Evolutionary conservation across 2,113 vertebrate species (phyloP).

Genomic region (Xerus inauris): DNA sequence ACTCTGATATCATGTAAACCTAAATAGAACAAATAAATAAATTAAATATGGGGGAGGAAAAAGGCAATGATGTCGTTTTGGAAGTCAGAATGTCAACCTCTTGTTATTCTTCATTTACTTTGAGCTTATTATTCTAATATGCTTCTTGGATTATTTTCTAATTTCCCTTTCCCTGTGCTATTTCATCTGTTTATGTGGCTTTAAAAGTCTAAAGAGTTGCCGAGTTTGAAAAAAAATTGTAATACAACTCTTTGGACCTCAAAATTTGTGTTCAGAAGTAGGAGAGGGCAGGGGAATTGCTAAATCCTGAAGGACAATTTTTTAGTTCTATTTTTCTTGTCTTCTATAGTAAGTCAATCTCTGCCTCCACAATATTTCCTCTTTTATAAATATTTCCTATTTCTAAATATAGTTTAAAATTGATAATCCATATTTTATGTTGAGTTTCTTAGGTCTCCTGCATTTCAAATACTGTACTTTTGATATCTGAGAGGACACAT

Average conservation of each 20-base stretch:
- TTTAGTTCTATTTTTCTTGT: neutral
- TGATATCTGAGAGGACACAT: neutral
- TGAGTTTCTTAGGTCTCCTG: neutral
- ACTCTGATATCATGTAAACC: too few species aligned
- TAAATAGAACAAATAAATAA: too few species aligned
- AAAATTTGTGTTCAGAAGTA: neutral
- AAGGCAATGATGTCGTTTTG: neutral
- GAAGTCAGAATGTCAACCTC: neutral
- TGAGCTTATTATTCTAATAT: neutral
- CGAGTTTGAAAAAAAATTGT: neutral
- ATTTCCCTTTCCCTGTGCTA: neutral
- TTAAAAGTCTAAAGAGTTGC: neutral
- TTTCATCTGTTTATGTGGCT: neutral
- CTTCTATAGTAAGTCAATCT: neutral
- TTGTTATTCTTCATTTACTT: neutral
- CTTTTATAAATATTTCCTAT: neutral
- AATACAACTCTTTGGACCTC: neutral
- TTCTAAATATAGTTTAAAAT: neutral
- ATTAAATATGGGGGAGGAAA: too few species aligned
- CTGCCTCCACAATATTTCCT: neutral
- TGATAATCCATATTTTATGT: neutral
- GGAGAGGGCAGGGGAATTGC: neutral
- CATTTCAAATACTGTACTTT: neutral
- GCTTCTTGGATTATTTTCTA: neutral
- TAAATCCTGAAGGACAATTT: neutral